Evolutionary conservation across 1,140 invertebrate species (phyloP).

Genomic region (Solenopsis fugax): DNA sequence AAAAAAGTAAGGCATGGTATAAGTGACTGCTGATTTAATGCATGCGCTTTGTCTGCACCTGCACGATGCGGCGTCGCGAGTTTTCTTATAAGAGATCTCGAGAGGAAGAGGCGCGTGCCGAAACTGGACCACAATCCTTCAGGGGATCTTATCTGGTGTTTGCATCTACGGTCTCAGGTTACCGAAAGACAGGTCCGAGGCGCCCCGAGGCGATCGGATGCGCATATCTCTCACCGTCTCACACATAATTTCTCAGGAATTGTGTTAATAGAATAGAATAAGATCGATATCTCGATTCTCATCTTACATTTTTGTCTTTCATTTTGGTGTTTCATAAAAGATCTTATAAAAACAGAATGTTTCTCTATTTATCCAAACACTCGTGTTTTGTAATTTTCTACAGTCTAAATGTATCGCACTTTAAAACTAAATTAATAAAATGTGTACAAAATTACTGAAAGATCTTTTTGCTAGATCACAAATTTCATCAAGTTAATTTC

Average conservation of each 20-base stretch:
- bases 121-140: constrained; percentile 79
- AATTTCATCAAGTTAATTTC: background rate
- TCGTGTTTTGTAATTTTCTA: background rate
- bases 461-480: background rate
- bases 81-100: constrained; percentile 3
- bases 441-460: background rate
- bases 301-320: constrained; percentile 2
- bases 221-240: constrained; percentile 56
- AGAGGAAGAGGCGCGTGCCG: constrained; percentile 82
- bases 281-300: constrained; percentile 37
- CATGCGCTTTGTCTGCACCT: background rate
- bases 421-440: constrained; percentile 1
- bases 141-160: constrained; percentile 81
- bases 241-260: constrained; percentile 55
- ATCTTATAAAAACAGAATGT: background rate
- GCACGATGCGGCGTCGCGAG: background rate
- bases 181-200: constrained; percentile 68
- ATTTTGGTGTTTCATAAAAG: background rate
- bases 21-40: background rate
- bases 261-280: constrained; percentile 56
- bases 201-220: constrained; percentile 49
- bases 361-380: background rate
- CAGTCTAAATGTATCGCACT: background rate
- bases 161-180: constrained; percentile 83
- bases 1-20: background rate